Base-by-base conservation (phyloP, 2,797 vertebrate species). In the Oceanodroma leucorhoa region DNA sequence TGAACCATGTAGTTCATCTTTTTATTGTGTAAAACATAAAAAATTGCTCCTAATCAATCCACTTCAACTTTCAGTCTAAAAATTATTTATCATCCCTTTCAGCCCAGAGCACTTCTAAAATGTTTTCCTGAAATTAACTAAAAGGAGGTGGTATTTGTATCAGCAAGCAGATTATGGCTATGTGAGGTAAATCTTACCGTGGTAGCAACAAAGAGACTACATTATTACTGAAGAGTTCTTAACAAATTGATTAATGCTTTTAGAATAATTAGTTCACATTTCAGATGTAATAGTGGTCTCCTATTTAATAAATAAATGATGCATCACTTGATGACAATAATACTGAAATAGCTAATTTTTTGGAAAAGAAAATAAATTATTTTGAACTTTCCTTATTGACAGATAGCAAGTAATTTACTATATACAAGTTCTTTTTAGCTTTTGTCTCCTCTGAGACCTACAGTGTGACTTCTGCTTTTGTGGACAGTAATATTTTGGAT, bases 31-130 rank as follows among this genome's bases (percentile, higher is more conserved):
- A 98, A 97, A 98, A 97, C 96, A 97, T 97, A 95, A 97, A 98
- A 98, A 98, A 98, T 98, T 98, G 97, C 95, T 98, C 96, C 97
- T 98, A 98, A 98, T 98, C 97, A 98, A 98, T 97, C 98, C 96
- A 98, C 97, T 98, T 98, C 97, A 98, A 94, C 94, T 97, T 97
- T 97, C 92, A 86, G 96, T 97, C 96, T 97, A 95, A 97, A 97
- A 98, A 97, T 97, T 87, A 97, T 97, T 97, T 97, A 94, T 96
- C 94, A 98, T 96, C 94, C 93, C 94, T 98, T 97, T 98, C 97
- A 95, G 81, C 69, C 62, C 86, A 84, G 94, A 97, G 95, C 93
- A 97, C 95, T 85, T 89, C 83, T 94, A 89, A 97, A 97, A 98
- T 97, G 97, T 97, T 98, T 98, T 97, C 80, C 96, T 91, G 91